Conservation (phyloP, 2,113 vertebrate genomes). For the Oreochromis spilurus region DNA sequence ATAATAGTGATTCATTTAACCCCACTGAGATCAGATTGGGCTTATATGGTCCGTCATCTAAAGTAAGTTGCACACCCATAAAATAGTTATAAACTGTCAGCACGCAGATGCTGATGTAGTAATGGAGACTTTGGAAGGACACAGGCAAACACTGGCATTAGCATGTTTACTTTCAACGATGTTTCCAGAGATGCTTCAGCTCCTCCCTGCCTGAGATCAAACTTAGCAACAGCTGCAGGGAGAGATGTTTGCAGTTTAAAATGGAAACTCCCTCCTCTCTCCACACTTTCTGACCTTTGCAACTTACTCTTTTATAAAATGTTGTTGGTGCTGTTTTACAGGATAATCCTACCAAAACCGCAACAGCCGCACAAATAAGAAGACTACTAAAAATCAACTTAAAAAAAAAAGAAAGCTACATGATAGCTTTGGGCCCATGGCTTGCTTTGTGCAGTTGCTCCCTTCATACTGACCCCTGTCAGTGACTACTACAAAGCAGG, state of each 20-base stretch:
- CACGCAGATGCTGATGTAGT: background rate
- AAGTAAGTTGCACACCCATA: background rate
- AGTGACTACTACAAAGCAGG: constrained; percentile 36
- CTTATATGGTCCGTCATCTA: background rate
- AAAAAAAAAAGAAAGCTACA: background rate
- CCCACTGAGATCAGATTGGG: background rate
- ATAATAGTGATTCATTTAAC: background rate
- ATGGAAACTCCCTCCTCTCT: background rate
- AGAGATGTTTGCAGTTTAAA: constrained; percentile 5
- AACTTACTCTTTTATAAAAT: background rate
- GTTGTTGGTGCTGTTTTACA: constrained; percentile 16
- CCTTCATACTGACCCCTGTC: constrained; percentile 31
- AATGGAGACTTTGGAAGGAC: background rate
- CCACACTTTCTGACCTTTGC: background rate
- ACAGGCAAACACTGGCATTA: background rate
- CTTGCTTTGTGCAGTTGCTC: constrained; percentile 11
- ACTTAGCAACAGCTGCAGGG: background rate
- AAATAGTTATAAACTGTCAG: background rate
- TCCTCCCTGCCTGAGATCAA: background rate
- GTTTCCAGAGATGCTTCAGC: background rate
- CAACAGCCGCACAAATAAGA: background rate
- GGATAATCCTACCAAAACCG: background rate
- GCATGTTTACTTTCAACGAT: background rate
- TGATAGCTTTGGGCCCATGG: background rate
- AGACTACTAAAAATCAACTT: background rate